These are phyloP conservation scores for roundworm (Caenorhabditis elegans) DNA, from an alignment of 1,140 invertebrate species.

Conservation along the genomic window WBcel235 BX284603.4:8519001-8519500, in stretches of 20 bases:
- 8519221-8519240: too few relatives aligned
- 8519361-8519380: not conserved
- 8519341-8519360: not conserved
- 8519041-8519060: not conserved
- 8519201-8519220: not conserved
- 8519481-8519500: too few relatives aligned
- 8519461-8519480: too few relatives aligned
- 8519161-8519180: too few relatives aligned
- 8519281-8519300: constrained; percentile 11
- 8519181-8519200: too few relatives aligned
- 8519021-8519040: too few relatives aligned
- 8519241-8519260: too few relatives aligned
- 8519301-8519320: constrained; percentile 21
- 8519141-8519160: too few relatives aligned
- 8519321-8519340: not conserved
- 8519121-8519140: too few relatives aligned
- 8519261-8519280: not conserved
- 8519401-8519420: not conserved
- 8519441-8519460: not conserved
- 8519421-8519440: not conserved
- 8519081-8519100: not conserved
- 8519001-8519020: too few relatives aligned
- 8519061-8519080: not conserved
- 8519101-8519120: not conserved
- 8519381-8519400: not conserved